Base-by-base conservation (phyloP, 2,113 vertebrate genomes). In the Myxocyprinus asiaticus region DNA sequence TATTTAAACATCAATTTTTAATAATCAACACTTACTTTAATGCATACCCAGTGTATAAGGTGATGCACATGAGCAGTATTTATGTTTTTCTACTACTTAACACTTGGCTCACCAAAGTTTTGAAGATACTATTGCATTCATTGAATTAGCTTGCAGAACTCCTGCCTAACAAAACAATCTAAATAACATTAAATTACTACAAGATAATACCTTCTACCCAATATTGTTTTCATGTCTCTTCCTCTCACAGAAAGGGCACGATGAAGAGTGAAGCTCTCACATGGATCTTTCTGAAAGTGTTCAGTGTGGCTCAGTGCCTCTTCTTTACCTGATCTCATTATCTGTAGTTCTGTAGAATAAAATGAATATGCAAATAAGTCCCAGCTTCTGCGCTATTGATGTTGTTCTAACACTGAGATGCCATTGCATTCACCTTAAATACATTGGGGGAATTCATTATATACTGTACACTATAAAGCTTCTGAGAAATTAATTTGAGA, bases 221-320 rank as follows among this genome's bases (percentile, higher is more conserved):
- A 33, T n/a, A 7, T 47, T 10, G 9, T 48, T 48, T 48, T 2
- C 9, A 12, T 44, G 55, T 10, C 81, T 33, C 69, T 44, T 15
- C 7, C 11, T 83, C 65, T 55, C 11, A 77, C 85, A 87, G 86
- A 87, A 85, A 81, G 86, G 77, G 22, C 81, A 82, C 50, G 84
- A 86, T 83, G 86, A 85, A 70, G 83, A 84, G 55, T 84, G 75
- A 84, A 63, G 71, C 22, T 71, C 64, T 55, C 14, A 67, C 17
- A 4, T 76, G 58, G 63, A 76, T 47, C 55, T 55, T 10, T 75
- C 4, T n/a, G 45, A 63, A 76, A 63, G 50, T 48, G 47, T 43
- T 44, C 43, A 43, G 47, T 50, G 8, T 67, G 12, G 47, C 15
- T n/a, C 45, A 22, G 47, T 7, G 47, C 47, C 9, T 48, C 47